Evolutionary conservation across 2,797 vertebrate genomes (phyloP), one percentile per base, ranked within the genome.

Genomic region (Pitangus sulphuratus): DNA sequence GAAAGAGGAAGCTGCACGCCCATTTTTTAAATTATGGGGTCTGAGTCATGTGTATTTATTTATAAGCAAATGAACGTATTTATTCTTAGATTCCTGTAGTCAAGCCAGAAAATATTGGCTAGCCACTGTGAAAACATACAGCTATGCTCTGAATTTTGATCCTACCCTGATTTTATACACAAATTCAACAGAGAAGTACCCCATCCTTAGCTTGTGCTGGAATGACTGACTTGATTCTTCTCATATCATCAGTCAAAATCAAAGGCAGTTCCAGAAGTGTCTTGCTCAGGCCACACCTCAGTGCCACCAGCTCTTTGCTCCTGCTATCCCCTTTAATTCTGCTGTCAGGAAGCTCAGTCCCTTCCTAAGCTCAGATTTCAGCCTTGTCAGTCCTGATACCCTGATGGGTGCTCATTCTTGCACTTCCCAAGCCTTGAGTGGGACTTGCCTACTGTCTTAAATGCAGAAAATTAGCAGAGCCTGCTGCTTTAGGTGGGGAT

Each of bases 81-180:
- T 95, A 87, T 96, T 89, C 89, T 95, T 82, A 80, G 71, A 87
- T 96, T 87, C 71, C 50, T 85, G 44, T 53, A 90, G 64, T 74
- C 75, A 78, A 85, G 89, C 69, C 93, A 93, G 75, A 90, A 91
- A 81, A 89, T 61, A 42, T 68, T 80, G 82, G 86, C 64, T 68
- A 85, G 60, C 68, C 68, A 21, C 76, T 87, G 40, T 78, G 68
- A 86, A 95, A 92, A 91, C 75, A 89, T 75, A 61, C 35, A 92
- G 71, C 71, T 83, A 21, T 21, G 47, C 69, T 95, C 83, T 88
- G 71, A 83, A 71, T 95, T 94, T 94, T 86, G 61, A 71, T 88
- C 47, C 54, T 78, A 39, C 70, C 47, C 79, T 87, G 50, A 30
- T 85, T 95, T 87, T 44, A 26, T 62, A 39, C 20, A 17, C 17